A percentile compares a stretch with the other conserved stretches of the same genome.
phyloP scores from a whole-genome alignment of 1,140 invertebrate species.

The Grapholita molesta region DNA sequence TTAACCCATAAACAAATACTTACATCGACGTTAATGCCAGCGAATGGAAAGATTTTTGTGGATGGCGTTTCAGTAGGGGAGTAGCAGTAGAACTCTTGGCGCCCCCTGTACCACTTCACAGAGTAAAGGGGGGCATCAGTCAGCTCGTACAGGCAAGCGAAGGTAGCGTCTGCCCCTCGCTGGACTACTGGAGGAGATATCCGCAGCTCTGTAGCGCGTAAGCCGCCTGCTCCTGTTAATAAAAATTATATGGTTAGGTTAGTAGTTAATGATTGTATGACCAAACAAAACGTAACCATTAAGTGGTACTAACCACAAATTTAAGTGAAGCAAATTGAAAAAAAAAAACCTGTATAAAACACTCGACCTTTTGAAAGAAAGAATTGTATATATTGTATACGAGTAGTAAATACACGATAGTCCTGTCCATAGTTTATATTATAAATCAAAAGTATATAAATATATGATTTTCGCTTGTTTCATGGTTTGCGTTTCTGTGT shows the following conservation, averaged over 20 bases:
- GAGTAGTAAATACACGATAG: too few species aligned
- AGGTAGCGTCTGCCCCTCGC: conserved; percentile 60
- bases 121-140: conserved; percentile 85
- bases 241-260: conserved; percentile 12
- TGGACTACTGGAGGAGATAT: conserved; percentile 71
- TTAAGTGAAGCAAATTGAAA: too few species aligned
- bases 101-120: conserved; percentile 89
- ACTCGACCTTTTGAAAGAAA: too few species aligned
- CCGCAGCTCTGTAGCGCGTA: conserved; percentile 67
- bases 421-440: too few species aligned
- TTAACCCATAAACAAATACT: conserved; percentile 63
- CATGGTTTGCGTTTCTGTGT: too few species aligned
- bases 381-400: too few species aligned
- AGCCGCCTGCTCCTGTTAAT: conserved; percentile 61
- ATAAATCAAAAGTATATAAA: too few species aligned
- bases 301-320: too few species aligned
- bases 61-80: conserved; percentile 81
- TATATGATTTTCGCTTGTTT: too few species aligned
- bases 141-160: conserved; percentile 84
- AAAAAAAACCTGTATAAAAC: too few species aligned
- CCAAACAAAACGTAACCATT: too few species aligned
- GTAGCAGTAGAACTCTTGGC: conserved; percentile 85
- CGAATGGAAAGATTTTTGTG: conserved; percentile 83
- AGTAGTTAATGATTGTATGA: too few species aligned
- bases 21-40: conserved; percentile 86